These are phyloP conservation scores for Pterostichus niger DNA, from an alignment of 2,888 invertebrate species.

Conservation along the genomic window DNA sequence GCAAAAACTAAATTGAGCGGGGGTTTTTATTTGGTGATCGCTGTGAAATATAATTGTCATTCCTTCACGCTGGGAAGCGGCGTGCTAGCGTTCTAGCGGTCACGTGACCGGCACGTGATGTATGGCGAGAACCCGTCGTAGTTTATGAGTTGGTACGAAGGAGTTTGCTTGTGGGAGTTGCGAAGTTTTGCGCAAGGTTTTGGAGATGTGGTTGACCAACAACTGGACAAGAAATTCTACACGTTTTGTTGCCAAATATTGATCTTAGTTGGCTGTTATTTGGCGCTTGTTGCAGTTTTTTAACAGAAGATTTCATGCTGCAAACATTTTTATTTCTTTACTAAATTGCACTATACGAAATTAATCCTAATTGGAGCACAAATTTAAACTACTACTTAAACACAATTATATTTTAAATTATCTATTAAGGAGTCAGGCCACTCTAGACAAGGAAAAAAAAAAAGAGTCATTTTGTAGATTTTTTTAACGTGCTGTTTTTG, in stretches of 20 bases:
- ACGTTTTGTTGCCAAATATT: slow-evolving; percentile 43
- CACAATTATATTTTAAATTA: too few species aligned
- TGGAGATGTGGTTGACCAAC: slow-evolving; percentile 45
- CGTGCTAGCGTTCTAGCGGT: not conserved
- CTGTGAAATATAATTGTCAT: slow-evolving; percentile 51
- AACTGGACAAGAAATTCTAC: slow-evolving; percentile 32
- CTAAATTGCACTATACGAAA: too few species aligned
- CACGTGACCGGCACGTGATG: slow-evolving; percentile 29
- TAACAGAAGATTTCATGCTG: not conserved
- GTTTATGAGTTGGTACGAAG: slow-evolving; percentile 37
- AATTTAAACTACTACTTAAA: too few species aligned
- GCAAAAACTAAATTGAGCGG: slow-evolving; percentile 58
- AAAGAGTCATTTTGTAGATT: too few species aligned
- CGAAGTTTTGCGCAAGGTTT: slow-evolving; percentile 31
- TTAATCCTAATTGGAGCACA: too few species aligned
- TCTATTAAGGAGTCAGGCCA: too few species aligned
- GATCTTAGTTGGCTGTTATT: slow-evolving; percentile 32
- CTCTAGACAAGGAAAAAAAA: too few species aligned
- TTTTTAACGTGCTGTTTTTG: too few species aligned
- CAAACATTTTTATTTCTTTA: too few species aligned
- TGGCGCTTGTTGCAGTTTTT: slow-evolving; percentile 29
- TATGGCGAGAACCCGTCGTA: slow-evolving; percentile 5
- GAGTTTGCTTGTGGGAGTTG: slow-evolving; percentile 12
- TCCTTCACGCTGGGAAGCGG: slow-evolving; percentile 31
- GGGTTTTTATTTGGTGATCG: slow-evolving; percentile 60